These are phyloP conservation scores for Neoniphon sammara DNA, from an alignment of 2,797 vertebrate genomes.

Conservation along the genomic window DNA sequence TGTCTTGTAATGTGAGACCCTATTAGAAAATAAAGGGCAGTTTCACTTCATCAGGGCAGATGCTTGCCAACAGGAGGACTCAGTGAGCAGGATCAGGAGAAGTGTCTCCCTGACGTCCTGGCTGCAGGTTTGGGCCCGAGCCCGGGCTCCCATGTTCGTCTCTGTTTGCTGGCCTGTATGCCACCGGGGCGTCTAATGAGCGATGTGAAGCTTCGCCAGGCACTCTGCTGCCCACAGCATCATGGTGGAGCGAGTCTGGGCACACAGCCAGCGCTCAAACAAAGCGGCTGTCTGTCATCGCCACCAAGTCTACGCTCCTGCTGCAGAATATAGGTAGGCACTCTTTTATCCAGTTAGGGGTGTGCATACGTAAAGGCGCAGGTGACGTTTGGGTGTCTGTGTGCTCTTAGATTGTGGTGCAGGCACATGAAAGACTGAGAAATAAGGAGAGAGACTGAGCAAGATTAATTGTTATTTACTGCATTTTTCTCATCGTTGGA, in stretches of 20 bases:
- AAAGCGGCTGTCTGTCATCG: slow-evolving; percentile 54
- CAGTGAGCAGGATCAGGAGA: background rate
- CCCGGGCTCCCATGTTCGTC: slow-evolving; percentile 41
- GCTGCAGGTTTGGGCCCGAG: slow-evolving; percentile 9
- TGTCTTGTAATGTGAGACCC: background rate
- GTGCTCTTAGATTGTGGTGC: background rate
- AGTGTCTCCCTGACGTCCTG: background rate
- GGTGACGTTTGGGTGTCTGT: slow-evolving; percentile 9
- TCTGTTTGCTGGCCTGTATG: slow-evolving; percentile 47
- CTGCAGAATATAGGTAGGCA: slow-evolving; percentile 48
- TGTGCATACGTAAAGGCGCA: slow-evolving; percentile 1
- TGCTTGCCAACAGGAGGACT: background rate
- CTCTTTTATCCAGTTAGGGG: slow-evolving; percentile 33
- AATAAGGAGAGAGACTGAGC: slow-evolving; percentile 36
- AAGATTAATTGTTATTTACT: slow-evolving; percentile 10
- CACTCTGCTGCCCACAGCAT: slow-evolving; percentile 66
- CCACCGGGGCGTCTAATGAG: slow-evolving; percentile 71
- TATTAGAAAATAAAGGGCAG: background rate
- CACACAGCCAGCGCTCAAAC: slow-evolving; percentile 58
- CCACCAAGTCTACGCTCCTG: slow-evolving; percentile 34
- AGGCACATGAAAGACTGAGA: slow-evolving; percentile 18
- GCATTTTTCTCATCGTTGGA: slow-evolving; percentile 20
- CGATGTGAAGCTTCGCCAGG: slow-evolving; percentile 67
- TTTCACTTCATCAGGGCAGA: background rate
- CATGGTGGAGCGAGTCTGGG: slow-evolving; percentile 59